phyloP scores from a whole-genome alignment of 2,888 invertebrate species.

The Syritta pipiens region DNA sequence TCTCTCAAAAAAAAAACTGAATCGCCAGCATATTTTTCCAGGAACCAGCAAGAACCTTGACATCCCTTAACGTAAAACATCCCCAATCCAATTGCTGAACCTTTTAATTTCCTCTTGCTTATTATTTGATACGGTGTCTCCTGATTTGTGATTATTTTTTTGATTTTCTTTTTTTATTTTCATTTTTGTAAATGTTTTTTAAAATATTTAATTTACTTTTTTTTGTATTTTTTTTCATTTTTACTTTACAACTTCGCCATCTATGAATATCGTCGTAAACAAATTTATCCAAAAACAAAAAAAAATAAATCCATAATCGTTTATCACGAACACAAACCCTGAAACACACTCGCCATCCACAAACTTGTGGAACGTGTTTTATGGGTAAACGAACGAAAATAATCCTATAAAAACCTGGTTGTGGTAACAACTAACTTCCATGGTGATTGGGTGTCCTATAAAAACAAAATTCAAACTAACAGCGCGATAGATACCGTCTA shows the following conservation, averaged over 20 bases:
- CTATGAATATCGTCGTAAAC: slow-evolving; percentile 35
- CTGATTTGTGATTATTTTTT: slow-evolving; percentile 6
- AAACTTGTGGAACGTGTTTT: slow-evolving; percentile 23
- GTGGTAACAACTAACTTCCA: slow-evolving; percentile 44
- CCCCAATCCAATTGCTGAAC: slow-evolving; percentile 59
- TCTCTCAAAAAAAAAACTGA: neutral
- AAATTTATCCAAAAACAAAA: slow-evolving; percentile 17
- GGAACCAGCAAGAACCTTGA: neutral
- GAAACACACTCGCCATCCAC: slow-evolving; percentile 35
- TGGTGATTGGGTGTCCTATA: too few species aligned
- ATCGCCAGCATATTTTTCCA: neutral
- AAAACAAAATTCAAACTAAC: slow-evolving; percentile 57
- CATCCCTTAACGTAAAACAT: slow-evolving; percentile 14
- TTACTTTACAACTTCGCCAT: slow-evolving; percentile 71
- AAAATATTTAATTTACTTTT: slow-evolving; percentile 54
- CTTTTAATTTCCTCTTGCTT: slow-evolving; percentile 29
- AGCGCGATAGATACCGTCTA: slow-evolving; percentile 98
- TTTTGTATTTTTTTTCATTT: slow-evolving; percentile 83
- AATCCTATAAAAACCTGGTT: slow-evolving; percentile 29
- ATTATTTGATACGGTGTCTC: slow-evolving; percentile 10
- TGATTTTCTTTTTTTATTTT: slow-evolving; percentile 3
- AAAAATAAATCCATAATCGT: slow-evolving; percentile 48
- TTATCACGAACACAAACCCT: slow-evolving; percentile 41
- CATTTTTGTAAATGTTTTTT: slow-evolving; percentile 47
- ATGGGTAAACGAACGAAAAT: slow-evolving; percentile 11